Percentiles rank a stretch among this genome's conserved stretches.
Evolutionary conservation across 1,140 invertebrate species (phyloP).

Genomic region (Saccostrea glomerata): DNA sequence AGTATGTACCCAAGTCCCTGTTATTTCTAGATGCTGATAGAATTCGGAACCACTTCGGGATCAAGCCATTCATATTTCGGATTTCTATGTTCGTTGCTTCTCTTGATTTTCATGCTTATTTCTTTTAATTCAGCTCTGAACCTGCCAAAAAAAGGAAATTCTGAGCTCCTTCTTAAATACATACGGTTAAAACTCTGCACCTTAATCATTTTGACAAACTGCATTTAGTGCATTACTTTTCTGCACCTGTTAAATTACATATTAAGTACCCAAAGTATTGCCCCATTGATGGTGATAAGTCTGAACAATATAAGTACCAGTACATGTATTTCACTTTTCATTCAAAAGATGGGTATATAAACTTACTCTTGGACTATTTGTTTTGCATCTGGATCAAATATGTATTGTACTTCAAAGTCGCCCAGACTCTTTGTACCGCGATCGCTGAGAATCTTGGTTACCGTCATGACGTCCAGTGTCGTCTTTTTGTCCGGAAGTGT

Average conservation of each 20-base stretch:
- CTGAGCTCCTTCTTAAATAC: no score
- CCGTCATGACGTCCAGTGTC: conserved; percentile 80
- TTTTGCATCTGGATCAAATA: conserved; percentile 79
- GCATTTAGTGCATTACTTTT: no score
- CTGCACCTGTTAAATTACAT: no score
- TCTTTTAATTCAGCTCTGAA: conserved; percentile 4
- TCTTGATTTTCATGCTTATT: conserved; percentile 45
- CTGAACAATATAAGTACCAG: no score
- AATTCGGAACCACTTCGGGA: conserved; percentile 61
- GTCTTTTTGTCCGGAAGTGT: conserved; percentile 78
- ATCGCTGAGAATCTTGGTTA: conserved; percentile 80
- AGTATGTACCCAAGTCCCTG: neutral
- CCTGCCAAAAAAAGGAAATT: neutral
- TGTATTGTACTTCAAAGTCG: conserved; percentile 81
- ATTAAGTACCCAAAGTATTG: no score
- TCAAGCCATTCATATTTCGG: conserved; percentile 72
- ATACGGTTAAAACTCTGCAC: no score
- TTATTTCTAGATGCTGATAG: conserved; percentile 34
- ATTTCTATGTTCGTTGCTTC: conserved; percentile 65
- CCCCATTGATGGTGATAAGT: no score
- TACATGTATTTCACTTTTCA: no score
- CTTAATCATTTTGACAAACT: no score
- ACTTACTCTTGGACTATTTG: conserved; percentile 79
- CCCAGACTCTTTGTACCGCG: conserved; percentile 80
- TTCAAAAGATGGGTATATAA: no score